A percentile compares a stretch with the other conserved stretches of the same genome.
Evolutionary conservation across 2,888 invertebrate species (phyloP).

Genomic region (Griposia aprilina): DNA sequence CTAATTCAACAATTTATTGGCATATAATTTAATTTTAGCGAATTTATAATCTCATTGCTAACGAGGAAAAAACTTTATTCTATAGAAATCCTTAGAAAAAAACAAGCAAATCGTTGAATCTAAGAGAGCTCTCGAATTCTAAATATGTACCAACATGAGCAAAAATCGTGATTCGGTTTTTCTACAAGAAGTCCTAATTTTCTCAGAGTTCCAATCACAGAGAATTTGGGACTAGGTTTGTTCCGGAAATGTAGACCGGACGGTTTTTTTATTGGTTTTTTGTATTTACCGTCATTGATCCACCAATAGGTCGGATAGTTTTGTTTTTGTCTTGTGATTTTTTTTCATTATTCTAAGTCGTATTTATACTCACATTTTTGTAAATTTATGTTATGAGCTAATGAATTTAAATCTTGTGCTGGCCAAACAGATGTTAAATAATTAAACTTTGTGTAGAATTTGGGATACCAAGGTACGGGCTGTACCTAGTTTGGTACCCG

Average conservation of each 20-base stretch:
- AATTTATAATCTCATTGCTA: background rate
- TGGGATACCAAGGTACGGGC: no score
- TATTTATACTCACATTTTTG: background rate
- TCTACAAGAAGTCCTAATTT: slow-evolving; percentile 4
- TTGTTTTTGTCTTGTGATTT: background rate
- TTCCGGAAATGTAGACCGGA: slow-evolving; percentile 27
- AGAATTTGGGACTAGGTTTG: slow-evolving; percentile 1
- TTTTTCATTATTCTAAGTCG: background rate
- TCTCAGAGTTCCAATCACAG: slow-evolving; percentile 28
- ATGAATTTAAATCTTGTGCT: no score
- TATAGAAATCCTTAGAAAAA: background rate
- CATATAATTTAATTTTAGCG: background rate
- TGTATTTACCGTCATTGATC: slow-evolving; percentile 1
- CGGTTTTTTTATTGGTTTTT: background rate
- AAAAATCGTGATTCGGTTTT: slow-evolving; percentile 23
- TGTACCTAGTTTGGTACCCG: no score
- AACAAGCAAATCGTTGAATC: background rate
- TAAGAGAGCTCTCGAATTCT: background rate
- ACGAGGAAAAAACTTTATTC: background rate
- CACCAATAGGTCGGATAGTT: background rate
- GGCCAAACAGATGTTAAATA: no score
- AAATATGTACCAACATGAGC: background rate
- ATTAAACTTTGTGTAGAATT: no score
- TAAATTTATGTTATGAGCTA: no score
- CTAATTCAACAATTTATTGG: no score